A percentile compares a stretch with the other conserved stretches of the same genome.
Evolutionary conservation across 92 coral and sea anemone species (phyloP).

Genomic region (Virgularia gustaviana): DNA sequence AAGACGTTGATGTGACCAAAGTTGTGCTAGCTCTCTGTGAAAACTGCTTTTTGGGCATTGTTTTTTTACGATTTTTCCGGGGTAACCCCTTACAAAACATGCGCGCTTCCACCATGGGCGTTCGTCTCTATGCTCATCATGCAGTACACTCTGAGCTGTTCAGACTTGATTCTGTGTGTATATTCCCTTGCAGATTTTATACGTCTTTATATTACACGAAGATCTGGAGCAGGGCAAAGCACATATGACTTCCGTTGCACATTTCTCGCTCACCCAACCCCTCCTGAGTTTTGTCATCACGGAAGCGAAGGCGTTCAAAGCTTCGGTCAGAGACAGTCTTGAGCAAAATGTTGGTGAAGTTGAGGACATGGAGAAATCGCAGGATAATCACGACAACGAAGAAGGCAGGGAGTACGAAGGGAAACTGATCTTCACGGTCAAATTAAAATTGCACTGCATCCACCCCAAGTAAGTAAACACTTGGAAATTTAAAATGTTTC

Average conservation of each 20-base stretch:
- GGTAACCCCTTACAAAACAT: neutral
- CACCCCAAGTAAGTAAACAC: constrained; percentile 79
- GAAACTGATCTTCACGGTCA: constrained; percentile 54
- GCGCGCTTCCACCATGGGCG: neutral
- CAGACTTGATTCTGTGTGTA: no score
- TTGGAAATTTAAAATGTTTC: neutral
- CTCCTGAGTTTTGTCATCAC: constrained; percentile 84
- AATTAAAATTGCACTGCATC: constrained; percentile 69
- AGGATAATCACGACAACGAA: constrained; percentile 8
- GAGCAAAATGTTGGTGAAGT: constrained; percentile 72
- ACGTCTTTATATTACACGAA: constrained; percentile 80
- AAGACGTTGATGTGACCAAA: no score
- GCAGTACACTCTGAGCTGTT: neutral
- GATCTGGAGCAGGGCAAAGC: constrained; percentile 80
- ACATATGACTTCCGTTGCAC: constrained; percentile 86
- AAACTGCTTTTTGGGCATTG: neutral
- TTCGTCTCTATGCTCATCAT: neutral
- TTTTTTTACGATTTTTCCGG: neutral
- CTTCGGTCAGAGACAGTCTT: constrained; percentile 42
- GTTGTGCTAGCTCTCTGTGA: no score
- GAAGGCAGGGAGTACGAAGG: constrained; percentile 11
- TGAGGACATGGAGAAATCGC: constrained; percentile 34
- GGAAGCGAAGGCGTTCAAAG: constrained; percentile 75
- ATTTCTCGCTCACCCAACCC: constrained; percentile 89
- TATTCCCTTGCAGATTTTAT: constrained; percentile 62